Evolutionary conservation across 2,888 invertebrate genomes (phyloP).

Genomic region (Magallana nippona): DNA sequence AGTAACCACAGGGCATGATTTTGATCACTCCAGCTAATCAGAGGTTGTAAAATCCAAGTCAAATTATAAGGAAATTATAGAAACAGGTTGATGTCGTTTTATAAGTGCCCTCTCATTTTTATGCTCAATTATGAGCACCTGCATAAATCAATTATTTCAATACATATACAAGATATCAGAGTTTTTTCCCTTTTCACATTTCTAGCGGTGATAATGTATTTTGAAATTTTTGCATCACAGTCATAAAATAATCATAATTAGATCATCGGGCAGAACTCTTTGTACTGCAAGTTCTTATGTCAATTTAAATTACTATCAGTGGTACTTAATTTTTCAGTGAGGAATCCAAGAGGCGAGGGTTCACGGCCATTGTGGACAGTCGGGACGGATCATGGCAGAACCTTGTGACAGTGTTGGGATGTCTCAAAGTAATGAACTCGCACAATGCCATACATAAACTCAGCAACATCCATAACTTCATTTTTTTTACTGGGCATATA

Average conservation of each 20-base stretch:
- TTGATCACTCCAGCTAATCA: no score
- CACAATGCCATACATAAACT: background rate
- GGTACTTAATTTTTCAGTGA: conserved; percentile 84
- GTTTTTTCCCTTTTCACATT: no score
- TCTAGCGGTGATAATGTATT: no score
- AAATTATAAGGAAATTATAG: no score
- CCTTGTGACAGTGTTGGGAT: conserved; percentile 70
- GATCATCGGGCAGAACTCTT: no score
- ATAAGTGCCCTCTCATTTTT: background rate
- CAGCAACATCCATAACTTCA: background rate
- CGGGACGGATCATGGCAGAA: conserved; percentile 85
- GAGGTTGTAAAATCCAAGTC: no score
- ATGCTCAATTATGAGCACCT: background rate
- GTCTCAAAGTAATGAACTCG: conserved; percentile 72
- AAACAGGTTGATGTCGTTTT: no score
- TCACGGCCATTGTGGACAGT: conserved; percentile 98
- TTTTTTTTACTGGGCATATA: no score
- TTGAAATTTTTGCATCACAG: no score
- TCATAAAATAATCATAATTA: no score
- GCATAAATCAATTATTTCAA: background rate
- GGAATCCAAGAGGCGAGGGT: conserved; percentile 91
- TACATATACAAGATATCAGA: no score
- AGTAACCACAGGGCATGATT: background rate
- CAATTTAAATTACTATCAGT: background rate
- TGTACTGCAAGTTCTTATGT: no score